phyloP scores from a whole-genome alignment of 2,888 invertebrate species.

The Phorcus lineatus region DNA sequence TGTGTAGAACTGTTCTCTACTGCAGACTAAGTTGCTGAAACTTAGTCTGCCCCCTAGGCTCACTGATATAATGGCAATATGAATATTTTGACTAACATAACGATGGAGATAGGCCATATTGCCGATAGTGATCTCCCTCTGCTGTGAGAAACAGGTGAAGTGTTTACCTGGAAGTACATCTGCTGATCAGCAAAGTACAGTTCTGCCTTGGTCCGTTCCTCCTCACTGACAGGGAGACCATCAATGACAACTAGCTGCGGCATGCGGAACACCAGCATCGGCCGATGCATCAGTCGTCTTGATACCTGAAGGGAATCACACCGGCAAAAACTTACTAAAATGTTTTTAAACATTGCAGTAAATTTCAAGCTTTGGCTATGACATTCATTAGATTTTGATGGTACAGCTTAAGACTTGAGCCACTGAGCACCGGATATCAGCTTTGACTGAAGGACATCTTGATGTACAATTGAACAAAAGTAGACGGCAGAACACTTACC shows the following conservation, averaged over 20 bases:
- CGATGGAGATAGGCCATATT: too few relatives aligned
- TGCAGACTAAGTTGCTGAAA: too few relatives aligned
- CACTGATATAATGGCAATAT: too few relatives aligned
- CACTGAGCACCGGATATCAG: not conserved
- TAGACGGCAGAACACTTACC: conserved; percentile 55
- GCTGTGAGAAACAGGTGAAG: too few relatives aligned
- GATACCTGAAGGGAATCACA: conserved; percentile 60
- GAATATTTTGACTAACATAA: too few relatives aligned
- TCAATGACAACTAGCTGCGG: conserved; percentile 73
- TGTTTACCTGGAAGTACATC: conserved; percentile 38
- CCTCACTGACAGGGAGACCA: conserved; percentile 73
- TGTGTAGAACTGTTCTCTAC: too few relatives aligned
- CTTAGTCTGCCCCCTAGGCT: too few relatives aligned
- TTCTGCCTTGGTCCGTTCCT: conserved; percentile 74
- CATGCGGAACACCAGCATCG: conserved; percentile 70
- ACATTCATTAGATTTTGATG: too few relatives aligned
- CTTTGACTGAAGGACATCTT: too few relatives aligned
- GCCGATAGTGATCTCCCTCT: too few relatives aligned
- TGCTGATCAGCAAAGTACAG: conserved; percentile 73
- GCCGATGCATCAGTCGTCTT: conserved; percentile 72
- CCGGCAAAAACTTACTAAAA: not conserved
- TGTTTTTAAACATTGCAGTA: not conserved
- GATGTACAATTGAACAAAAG: too few relatives aligned
- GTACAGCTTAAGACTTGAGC: not conserved
- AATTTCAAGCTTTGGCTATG: too few relatives aligned